A percentile compares a stretch with the other conserved stretches of the same genome.
These are phyloP conservation scores for Muscicapa comitata DNA, from an alignment of 2,797 vertebrate species.

Conservation along the genomic window DNA sequence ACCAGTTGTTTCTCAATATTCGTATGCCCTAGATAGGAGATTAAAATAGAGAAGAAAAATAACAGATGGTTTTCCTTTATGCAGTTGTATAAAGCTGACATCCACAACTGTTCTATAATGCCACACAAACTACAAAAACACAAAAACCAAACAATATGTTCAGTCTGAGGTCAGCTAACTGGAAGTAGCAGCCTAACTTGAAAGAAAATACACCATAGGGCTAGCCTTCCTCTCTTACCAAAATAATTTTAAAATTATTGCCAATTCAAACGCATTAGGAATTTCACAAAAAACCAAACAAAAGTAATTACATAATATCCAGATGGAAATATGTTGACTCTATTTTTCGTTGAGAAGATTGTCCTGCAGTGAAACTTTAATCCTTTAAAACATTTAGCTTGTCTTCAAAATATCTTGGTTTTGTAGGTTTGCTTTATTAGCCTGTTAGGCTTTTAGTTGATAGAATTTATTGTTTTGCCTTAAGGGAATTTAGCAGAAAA, in stretches of 20 bases:
- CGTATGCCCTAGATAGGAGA: not conserved
- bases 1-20: not conserved
- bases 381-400: not conserved
- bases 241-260: not conserved
- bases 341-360: not conserved
- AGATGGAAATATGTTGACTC: not conserved
- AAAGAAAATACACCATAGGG: not conserved
- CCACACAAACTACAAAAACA: not conserved
- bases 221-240: not conserved
- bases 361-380: constrained; percentile 1
- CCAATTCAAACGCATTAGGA: not conserved
- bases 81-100: not conserved
- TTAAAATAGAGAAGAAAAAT: not conserved
- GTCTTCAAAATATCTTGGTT: not conserved
- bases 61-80: constrained; percentile 16
- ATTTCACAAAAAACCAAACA: constrained; percentile 17
- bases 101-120: not conserved
- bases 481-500: not conserved
- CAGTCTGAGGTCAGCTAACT: not conserved
- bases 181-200: not conserved
- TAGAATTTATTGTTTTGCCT: not conserved
- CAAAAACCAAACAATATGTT: not conserved
- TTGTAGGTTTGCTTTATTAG: not conserved
- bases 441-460: not conserved
- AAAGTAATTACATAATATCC: not conserved